Base-by-base conservation (phyloP, 2,797 vertebrate genomes). In the Pristis pectinata region DNA sequence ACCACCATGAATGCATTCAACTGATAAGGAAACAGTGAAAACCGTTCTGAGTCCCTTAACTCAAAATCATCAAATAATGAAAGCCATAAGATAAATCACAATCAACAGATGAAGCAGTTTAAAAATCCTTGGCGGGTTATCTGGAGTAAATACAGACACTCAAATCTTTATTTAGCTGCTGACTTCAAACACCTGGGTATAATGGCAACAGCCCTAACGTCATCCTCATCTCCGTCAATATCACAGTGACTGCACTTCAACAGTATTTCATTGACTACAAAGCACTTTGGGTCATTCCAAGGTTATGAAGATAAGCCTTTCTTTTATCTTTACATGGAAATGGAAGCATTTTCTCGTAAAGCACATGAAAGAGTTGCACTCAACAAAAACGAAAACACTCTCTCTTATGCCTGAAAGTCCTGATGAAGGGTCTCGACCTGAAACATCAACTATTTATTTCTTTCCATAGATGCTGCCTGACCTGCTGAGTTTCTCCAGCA, bases 11-110 rank as follows among this genome's bases (percentile, higher is more conserved):
- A 87, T 70, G 37, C 10, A 44, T n/a, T 93, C 24, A 93, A 93
- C 41, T 70, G 37, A 70, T 93, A 93, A 93, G 64, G 17, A 61
- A 64, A 64, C 91, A 91, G 85, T 56, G 44, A 87, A 87, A 59
- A n/a, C 83, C 30, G 34, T 87, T 30, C 30, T 15, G 34, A 34
- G 53, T 15, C 13, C 53, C 1, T 59, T 34, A n/a, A 53, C 30
- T 59, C 53, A n/a, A 2, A 80, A n/a, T 53, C 83, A n/a, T 15
- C 53, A 59, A 87, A 87, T 59, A 34, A 59, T 59, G 83, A 87
- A 87, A 87, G 82, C 30, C 30, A n/a, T 15, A 34, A 59, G 17
- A 56, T 30, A 59, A 87, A n/a, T 34, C 3, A 34, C 30, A 30
- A 82, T 27, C 80, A 27, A 7, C 3, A 87, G 56, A 87, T 87